Conservation (phyloP, 2,113 vertebrate species). For the Deroptyus accipitrinus region DNA sequence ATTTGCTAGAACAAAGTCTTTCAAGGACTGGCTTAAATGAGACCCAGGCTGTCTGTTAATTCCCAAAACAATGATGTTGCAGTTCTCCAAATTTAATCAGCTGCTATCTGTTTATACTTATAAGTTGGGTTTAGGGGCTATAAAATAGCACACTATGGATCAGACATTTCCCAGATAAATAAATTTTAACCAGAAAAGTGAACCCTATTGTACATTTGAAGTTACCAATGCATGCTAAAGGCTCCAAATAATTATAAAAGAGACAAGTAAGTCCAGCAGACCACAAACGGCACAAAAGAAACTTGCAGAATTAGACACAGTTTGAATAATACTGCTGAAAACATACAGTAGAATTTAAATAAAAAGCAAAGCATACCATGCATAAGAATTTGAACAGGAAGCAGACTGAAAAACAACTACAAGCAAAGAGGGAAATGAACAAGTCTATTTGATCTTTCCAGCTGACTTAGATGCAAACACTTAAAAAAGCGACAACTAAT, state of each 20-base stretch:
- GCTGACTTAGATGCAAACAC: neutral
- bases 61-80: neutral
- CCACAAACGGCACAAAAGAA: neutral
- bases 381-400: slow-evolving; percentile 26
- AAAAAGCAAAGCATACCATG: neutral
- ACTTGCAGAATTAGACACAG: neutral
- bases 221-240: neutral
- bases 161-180: neutral
- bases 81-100: neutral
- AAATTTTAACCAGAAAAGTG: neutral
- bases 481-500: slow-evolving; percentile 9
- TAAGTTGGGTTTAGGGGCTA: neutral
- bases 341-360: neutral
- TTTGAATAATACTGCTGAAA: neutral
- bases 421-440: slow-evolving; percentile 24
- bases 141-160: neutral
- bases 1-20: neutral
- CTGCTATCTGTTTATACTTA: neutral
- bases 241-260: neutral
- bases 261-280: neutral
- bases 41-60: neutral
- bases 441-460: slow-evolving; percentile 51
- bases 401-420: slow-evolving; percentile 20
- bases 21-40: neutral
- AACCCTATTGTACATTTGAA: neutral